Conservation (phyloP, 2,888 invertebrate genomes). For the Lasioglossum leucozonium region DNA sequence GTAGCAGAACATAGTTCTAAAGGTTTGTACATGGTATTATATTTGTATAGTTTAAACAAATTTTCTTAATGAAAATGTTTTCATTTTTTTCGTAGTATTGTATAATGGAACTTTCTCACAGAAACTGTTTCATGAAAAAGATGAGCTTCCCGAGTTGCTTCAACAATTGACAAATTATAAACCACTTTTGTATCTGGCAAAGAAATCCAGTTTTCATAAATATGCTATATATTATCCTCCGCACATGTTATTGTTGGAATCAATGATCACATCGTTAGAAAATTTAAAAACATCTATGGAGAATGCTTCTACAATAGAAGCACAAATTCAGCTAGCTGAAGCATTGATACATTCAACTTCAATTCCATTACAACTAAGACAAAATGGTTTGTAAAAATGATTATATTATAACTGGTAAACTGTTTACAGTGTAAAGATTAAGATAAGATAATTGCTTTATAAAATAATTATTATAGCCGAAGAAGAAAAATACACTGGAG, state of each 20-base stretch:
- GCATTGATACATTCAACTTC: slow-evolving; percentile 65
- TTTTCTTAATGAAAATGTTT: not conserved
- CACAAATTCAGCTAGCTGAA: slow-evolving; percentile 74
- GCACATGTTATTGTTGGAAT: slow-evolving; percentile 65
- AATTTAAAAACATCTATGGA: slow-evolving; percentile 69
- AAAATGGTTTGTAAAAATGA: slow-evolving; percentile 66
- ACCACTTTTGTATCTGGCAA: slow-evolving; percentile 68
- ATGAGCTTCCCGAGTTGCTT: slow-evolving; percentile 70
- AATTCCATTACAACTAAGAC: slow-evolving; percentile 47
- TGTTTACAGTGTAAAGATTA: not conserved
- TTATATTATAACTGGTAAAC: not conserved
- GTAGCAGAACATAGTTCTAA: slow-evolving; percentile 84
- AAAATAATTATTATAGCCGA: slow-evolving; percentile 76
- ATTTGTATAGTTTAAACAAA: not conserved
- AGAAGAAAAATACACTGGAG: slow-evolving; percentile 86
- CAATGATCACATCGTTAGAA: slow-evolving; percentile 72
- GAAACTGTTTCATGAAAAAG: slow-evolving; percentile 65
- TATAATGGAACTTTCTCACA: slow-evolving; percentile 80
- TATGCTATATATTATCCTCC: slow-evolving; percentile 78
- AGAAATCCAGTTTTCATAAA: slow-evolving; percentile 73
- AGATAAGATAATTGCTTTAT: not conserved
- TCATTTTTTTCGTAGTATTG: slow-evolving; percentile 77
- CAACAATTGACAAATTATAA: slow-evolving; percentile 75
- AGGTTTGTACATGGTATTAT: slow-evolving; percentile 74
- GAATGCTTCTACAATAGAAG: slow-evolving; percentile 74